These are phyloP conservation scores for human DNA, from an alignment of 2,113 vertebrate genomes.

Conservation along the genomic window GRCh38 chr2:102871501-102872000, in stretches of 20 bases:
- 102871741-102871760: not conserved
- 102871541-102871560: too few species aligned
- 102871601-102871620: too few species aligned
- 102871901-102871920: not conserved
- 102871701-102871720: not conserved
- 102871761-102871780: too few species aligned
- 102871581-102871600: too few species aligned
- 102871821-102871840: too few species aligned
- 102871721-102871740: not conserved
- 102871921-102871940: too few species aligned
- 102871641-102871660: rapidly evolving
- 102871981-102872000: not conserved
- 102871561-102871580: too few species aligned
- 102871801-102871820: not conserved
- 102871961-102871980: not conserved
- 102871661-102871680: not conserved
- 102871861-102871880: not conserved
- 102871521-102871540: too few species aligned
- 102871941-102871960: not conserved
- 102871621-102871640: too few species aligned
- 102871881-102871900: rapidly evolving
- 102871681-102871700: not conserved
- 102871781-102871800: not conserved
- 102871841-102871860: rapidly evolving
- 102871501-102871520: too few species aligned